Evolutionary conservation across 2,113 vertebrate species (phyloP).

Genomic region (Cygnus buccinator): DNA sequence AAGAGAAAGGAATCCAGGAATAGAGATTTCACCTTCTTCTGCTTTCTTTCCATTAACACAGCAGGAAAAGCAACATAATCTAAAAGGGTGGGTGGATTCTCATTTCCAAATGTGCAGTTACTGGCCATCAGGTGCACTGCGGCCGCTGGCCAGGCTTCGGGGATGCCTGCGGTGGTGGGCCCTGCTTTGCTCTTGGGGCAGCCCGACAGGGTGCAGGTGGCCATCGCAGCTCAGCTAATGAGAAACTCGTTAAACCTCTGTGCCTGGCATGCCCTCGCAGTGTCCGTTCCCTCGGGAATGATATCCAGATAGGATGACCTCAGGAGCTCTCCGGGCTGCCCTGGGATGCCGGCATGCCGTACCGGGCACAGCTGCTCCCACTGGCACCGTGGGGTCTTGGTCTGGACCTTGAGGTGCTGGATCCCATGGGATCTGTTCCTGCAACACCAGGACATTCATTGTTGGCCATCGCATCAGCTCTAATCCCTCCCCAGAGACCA

Average conservation of each 20-base stretch:
- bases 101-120: neutral
- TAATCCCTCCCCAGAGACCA: neutral
- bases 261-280: accelerated
- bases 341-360: too few relatives aligned
- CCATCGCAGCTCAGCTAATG: neutral
- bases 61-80: neutral
- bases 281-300: accelerated
- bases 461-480: accelerated
- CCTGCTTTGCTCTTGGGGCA: neutral
- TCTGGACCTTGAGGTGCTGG: neutral
- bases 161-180: neutral
- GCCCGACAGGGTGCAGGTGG: neutral
- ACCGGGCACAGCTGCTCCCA: neutral
- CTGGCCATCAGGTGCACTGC: neutral
- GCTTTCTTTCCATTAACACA: neutral
- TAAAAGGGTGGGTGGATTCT: neutral
- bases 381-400: neutral
- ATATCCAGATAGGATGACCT: neutral
- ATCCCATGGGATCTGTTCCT: neutral
- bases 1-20: neutral
- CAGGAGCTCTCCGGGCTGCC: neutral
- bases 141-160: neutral
- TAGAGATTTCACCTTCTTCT: neutral
- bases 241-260: neutral
- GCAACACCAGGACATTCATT: neutral